Evolutionary conservation across 2,888 invertebrate genomes (phyloP).

Genomic region (Chelonus formosanus): DNA sequence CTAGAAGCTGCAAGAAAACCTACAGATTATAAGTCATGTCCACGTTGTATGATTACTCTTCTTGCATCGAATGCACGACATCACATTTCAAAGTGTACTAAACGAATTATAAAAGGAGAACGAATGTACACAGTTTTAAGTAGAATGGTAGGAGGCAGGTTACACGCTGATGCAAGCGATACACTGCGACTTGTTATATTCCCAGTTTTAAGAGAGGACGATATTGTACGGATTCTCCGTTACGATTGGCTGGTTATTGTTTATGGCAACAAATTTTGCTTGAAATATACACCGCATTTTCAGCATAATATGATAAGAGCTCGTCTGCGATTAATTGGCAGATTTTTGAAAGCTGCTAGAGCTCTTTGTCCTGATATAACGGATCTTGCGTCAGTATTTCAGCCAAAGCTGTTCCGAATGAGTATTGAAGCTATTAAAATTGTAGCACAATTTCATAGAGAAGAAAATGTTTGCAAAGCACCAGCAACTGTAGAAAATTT

Average conservation of each 20-base stretch:
- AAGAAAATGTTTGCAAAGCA: neutral
- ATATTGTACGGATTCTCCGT: constrained; percentile 35
- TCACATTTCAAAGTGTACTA: no score
- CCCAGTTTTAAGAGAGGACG: constrained; percentile 40
- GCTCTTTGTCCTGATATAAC: neutral
- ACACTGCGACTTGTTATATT: constrained; percentile 25
- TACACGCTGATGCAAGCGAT: constrained; percentile 1
- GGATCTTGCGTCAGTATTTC: neutral
- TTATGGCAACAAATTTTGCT: constrained; percentile 39
- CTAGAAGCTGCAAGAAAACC: no score
- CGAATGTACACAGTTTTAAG: no score
- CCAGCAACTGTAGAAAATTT: neutral
- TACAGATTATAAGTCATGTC: no score
- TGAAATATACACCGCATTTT: constrained; percentile 32
- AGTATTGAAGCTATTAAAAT: neutral
- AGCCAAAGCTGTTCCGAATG: neutral
- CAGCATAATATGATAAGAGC: constrained; percentile 27
- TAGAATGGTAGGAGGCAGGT: neutral
- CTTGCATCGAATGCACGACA: no score
- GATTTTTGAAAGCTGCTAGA: neutral
- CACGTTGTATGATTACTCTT: no score
- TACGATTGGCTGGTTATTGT: constrained; percentile 40
- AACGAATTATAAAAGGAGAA: no score
- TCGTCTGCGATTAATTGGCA: constrained; percentile 11
- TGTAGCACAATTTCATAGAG: neutral